Conservation (phyloP, 2,888 invertebrate genomes). For the Plagodis pulveraria region DNA sequence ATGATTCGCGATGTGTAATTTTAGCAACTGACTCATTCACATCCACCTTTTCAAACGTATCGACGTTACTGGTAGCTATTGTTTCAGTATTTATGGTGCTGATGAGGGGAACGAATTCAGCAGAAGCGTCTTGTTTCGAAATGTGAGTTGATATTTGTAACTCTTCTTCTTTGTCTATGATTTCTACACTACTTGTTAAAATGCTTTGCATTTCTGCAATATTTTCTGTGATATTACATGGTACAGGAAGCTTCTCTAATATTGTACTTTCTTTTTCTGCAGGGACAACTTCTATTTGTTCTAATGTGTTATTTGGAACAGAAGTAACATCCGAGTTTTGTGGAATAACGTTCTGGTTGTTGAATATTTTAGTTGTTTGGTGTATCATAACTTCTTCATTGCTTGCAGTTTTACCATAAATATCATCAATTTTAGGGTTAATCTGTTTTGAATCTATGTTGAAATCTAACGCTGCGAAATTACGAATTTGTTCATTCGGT, state of each 20-base stretch:
- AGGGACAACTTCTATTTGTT: conserved; percentile 77
- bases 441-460: conserved; percentile 66
- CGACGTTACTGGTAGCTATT: conserved; percentile 49
- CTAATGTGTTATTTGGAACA: conserved; percentile 66
- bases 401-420: conserved; percentile 72
- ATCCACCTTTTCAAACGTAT: conserved; percentile 45
- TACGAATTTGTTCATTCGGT: no score
- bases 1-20: conserved; percentile 43
- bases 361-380: conserved; percentile 60
- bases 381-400: conserved; percentile 66
- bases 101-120: conserved; percentile 63
- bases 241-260: conserved; percentile 42
- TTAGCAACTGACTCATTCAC: conserved; percentile 50
- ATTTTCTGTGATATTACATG: conserved; percentile 72
- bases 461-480: conserved; percentile 63
- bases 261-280: conserved; percentile 81
- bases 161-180: conserved; percentile 83
- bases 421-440: conserved; percentile 61
- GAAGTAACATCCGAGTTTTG: conserved; percentile 57
- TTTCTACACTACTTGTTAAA: conserved; percentile 81
- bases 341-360: conserved; percentile 48
- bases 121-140: conserved; percentile 51
- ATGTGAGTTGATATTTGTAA: conserved; percentile 57
- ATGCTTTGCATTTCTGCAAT: conserved; percentile 83
- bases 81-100: conserved; percentile 71